Base-by-base conservation (phyloP, 2,113 vertebrate species). In the Oncorhynchus keta region DNA sequence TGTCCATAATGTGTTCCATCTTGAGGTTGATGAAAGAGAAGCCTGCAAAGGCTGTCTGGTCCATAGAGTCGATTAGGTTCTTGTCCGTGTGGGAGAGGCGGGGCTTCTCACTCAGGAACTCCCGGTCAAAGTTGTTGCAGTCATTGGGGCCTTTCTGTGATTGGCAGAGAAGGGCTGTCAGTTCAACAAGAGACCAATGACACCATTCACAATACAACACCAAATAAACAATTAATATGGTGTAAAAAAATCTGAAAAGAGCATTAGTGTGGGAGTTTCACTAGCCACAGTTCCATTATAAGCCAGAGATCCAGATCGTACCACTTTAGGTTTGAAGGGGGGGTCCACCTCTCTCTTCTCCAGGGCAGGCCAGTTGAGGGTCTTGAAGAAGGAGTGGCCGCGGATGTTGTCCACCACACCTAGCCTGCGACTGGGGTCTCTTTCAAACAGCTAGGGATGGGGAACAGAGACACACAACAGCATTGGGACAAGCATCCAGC, bases 301-400 rank as follows among this genome's bases (percentile, higher is more conserved):
- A 5, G 16, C 28, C 30, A 64, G 69, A 71, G 67, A 71, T 14
- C 22, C 59, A 45, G n/a, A 26, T 78, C 96, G 0, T 94, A 99
- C 98, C 97, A 99, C 97, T 98, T 96, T 99, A 1, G 98, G 98
- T 86, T 85, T 95, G 90, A 98, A 99, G 20, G 98, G 97, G 0
- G 98, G 97, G 0, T 95, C 94, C 48, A 96, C 77, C 49, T 93
- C 92, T 87, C 88, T 94, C 78, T 85, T 96, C 91, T 98, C 97
- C 24, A 99, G 92, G 0, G 89, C 85, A 0, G 82, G 28, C 98
- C 98, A 99, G 91, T 96, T 98, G 83, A 98, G 93, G 9, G 91
- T 92, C 92, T 94, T 97, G 90, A 99, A 99, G 92, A 99, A 99
- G 1, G 90, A 35, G 45, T 99, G 97, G 4, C 55, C 72, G 85